phyloP scores from a whole-genome alignment of 2,797 vertebrate genomes.

The Rhinella marina region DNA sequence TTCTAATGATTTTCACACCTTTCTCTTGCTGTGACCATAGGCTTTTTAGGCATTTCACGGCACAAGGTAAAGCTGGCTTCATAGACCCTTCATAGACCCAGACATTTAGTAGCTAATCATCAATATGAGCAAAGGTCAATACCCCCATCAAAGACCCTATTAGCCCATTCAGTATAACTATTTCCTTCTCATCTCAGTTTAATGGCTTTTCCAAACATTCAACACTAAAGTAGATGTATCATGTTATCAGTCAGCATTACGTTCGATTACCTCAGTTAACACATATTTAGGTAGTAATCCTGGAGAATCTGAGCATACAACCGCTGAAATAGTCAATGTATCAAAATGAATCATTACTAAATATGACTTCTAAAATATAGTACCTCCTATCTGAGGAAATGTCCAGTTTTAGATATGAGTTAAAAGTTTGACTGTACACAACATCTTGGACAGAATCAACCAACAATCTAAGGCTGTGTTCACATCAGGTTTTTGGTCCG shows the following conservation, averaged over 20 bases:
- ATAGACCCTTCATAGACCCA: conserved; percentile 50
- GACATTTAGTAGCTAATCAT: conserved; percentile 64
- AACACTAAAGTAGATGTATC: conserved; percentile 8
- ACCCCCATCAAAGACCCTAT: conserved; percentile 53
- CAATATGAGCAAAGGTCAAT: conserved; percentile 59
- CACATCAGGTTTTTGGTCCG: too few species aligned
- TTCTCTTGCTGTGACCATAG: conserved; percentile 68
- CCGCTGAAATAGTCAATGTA: not conserved
- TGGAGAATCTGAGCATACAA: not conserved
- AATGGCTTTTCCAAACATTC: conserved; percentile 16
- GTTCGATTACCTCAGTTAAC: conserved; percentile 24
- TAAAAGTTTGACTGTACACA: too few species aligned
- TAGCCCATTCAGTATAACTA: conserved; percentile 34
- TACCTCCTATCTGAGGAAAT: too few species aligned
- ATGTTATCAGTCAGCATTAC: conserved; percentile 30
- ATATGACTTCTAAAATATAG: too few species aligned
- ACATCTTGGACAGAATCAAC: too few species aligned
- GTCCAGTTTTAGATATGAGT: too few species aligned
- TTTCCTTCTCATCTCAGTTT: not conserved
- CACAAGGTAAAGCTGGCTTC: conserved; percentile 67
- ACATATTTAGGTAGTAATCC: not conserved
- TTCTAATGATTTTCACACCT: conserved; percentile 82
- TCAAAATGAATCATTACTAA: too few species aligned
- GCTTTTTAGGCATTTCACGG: conserved; percentile 66
- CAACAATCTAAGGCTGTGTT: too few species aligned